phyloP scores from a whole-genome alignment of 2,113 vertebrate genomes.

The Monopterus albus region DNA sequence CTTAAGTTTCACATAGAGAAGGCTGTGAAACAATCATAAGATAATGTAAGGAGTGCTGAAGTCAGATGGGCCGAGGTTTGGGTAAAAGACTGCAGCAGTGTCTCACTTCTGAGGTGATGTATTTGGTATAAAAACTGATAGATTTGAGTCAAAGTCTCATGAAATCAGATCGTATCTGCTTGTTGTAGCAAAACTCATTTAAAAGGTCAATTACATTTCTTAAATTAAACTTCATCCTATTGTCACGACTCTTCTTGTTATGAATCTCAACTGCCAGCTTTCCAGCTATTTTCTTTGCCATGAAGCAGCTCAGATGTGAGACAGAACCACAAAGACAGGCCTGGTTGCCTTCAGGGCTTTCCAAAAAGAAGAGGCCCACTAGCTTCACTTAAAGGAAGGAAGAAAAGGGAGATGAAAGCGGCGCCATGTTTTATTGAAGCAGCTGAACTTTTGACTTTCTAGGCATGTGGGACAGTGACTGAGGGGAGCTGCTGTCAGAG shows the following conservation, averaged over 20 bases:
- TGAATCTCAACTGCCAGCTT: slow-evolving; percentile 35
- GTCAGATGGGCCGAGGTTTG: too few species aligned
- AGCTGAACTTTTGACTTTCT: slow-evolving; percentile 42
- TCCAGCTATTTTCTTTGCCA: slow-evolving; percentile 40
- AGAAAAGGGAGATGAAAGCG: slow-evolving; percentile 26
- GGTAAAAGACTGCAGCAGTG: too few species aligned
- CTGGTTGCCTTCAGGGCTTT: slow-evolving; percentile 15
- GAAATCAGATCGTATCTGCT: neutral
- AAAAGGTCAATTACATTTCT: neutral
- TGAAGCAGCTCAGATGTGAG: slow-evolving; percentile 44
- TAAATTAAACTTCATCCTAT: neutral
- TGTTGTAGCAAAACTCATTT: neutral
- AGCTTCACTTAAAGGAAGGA: slow-evolving; percentile 40
- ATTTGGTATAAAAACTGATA: too few species aligned
- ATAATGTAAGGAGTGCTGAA: too few species aligned
- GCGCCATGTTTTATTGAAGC: neutral
- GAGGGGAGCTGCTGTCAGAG: too few species aligned
- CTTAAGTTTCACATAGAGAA: too few species aligned
- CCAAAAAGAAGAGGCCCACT: slow-evolving; percentile 8
- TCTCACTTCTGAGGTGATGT: too few species aligned
- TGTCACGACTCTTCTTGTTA: slow-evolving; percentile 17
- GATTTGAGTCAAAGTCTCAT: neutral
- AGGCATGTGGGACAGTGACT: neutral
- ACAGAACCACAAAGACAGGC: slow-evolving; percentile 42
- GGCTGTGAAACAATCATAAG: too few species aligned